phyloP scores from a whole-genome alignment of 2,113 vertebrate genomes.

The Amphiprion percula region DNA sequence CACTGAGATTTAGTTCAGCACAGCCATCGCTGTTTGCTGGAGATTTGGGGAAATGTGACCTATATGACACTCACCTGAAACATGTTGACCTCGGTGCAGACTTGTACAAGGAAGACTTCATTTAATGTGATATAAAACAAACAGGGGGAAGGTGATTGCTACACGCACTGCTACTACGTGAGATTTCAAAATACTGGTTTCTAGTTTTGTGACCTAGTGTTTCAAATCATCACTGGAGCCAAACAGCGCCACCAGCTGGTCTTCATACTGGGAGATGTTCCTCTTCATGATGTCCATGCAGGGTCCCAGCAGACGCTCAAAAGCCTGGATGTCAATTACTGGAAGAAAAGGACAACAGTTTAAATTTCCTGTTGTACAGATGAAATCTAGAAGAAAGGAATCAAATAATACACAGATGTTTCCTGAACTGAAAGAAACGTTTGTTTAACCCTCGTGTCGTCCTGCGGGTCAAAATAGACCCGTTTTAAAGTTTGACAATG shows the following conservation, averaged over 20 bases:
- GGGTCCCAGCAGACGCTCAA: conserved; percentile 95
- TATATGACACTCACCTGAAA: no score
- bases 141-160: neutral
- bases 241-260: conserved; percentile 95
- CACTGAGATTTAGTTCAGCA: no score
- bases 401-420: no score
- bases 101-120: neutral
- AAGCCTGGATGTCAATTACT: conserved; percentile 98
- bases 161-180: conserved; percentile 5
- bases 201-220: conserved; percentile 43
- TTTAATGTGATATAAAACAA: neutral
- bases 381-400: no score
- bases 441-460: no score
- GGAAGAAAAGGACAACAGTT: neutral
- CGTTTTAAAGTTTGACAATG: no score
- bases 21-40: no score
- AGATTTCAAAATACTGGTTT: neutral
- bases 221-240: conserved; percentile 92
- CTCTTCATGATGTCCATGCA: conserved; percentile 99
- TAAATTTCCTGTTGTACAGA: no score
- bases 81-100: neutral
- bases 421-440: no score
- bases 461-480: no score
- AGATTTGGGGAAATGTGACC: no score
- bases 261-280: conserved; percentile 95